Percentiles rank a stretch among this genome's conserved stretches.
phyloP scores from a whole-genome alignment of 2,888 invertebrate genomes.

The Ametastegia equiseti region DNA sequence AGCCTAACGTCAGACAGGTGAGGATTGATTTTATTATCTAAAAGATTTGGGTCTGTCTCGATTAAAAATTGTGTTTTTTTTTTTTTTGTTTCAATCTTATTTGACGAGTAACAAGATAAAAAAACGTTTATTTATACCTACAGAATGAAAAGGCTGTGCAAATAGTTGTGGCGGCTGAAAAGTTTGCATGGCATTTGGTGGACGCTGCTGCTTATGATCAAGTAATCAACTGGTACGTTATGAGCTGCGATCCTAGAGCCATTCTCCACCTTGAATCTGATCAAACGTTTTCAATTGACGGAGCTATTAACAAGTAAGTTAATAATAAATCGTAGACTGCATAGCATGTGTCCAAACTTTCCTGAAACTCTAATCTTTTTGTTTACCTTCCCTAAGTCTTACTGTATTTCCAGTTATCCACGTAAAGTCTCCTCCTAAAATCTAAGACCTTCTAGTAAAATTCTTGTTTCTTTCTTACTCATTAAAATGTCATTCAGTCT shows the following conservation, averaged over 20 bases:
- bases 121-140: too few species aligned
- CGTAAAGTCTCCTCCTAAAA: too few species aligned
- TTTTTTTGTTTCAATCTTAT: too few species aligned
- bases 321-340: too few species aligned
- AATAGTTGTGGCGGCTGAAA: conserved; percentile 80
- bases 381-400: too few species aligned
- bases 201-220: conserved; percentile 81
- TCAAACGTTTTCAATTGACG: conserved; percentile 78
- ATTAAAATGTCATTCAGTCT: too few species aligned
- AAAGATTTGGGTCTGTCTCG: conserved; percentile 21
- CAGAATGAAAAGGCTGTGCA: conserved; percentile 76
- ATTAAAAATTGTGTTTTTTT: conserved; percentile 12
- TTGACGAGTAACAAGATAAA: too few species aligned
- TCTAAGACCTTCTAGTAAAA: too few species aligned
- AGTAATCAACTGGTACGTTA: conserved; percentile 86
- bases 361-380: too few species aligned
- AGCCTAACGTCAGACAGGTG: conserved; percentile 83
- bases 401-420: too few species aligned
- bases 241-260: conserved; percentile 84
- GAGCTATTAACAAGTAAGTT: conserved; percentile 79
- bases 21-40: conserved; percentile 26
- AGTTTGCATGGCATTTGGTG: conserved; percentile 82
- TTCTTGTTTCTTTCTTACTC: too few species aligned
- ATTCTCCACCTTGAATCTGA: conserved; percentile 76
- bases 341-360: too few species aligned